Evolutionary conservation across 2,888 invertebrate genomes (phyloP).

Genomic region (Lysandra coridon): DNA sequence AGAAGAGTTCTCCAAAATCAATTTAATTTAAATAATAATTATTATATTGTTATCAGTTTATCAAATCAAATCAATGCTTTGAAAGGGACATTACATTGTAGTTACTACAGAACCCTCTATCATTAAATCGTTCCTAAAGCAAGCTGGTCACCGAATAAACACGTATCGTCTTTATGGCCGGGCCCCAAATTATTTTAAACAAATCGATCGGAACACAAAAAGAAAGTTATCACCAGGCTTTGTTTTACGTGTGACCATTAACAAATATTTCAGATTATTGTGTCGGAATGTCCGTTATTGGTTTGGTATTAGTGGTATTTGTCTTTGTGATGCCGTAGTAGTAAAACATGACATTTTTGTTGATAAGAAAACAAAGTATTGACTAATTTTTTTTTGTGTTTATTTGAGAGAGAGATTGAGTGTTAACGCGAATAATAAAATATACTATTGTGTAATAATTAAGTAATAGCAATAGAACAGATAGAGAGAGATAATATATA

Average conservation of each 20-base stretch:
- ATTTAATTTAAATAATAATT: no score
- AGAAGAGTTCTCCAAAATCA: no score
- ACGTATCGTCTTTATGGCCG: not conserved
- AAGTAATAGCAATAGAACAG: no score
- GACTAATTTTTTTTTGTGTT: no score
- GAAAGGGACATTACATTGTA: not conserved
- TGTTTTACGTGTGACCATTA: slow-evolving; percentile 21
- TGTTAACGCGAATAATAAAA: no score
- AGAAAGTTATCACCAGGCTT: slow-evolving; percentile 8
- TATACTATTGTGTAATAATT: no score
- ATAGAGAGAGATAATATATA: no score
- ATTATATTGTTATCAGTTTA: no score
- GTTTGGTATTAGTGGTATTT: slow-evolving; percentile 7
- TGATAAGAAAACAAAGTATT: not conserved
- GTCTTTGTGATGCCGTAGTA: not conserved
- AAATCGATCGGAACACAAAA: slow-evolving; percentile 1
- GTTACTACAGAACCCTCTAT: not conserved
- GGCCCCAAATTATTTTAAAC: slow-evolving; percentile 7
- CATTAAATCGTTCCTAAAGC: slow-evolving; percentile 3
- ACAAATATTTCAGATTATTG: slow-evolving; percentile 8
- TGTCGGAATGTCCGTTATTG: slow-evolving; percentile 5
- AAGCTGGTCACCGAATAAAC: slow-evolving; percentile 6
- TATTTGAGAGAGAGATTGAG: no score
- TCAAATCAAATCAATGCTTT: no score
- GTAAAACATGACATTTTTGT: not conserved